phyloP scores from a whole-genome alignment of 2,797 vertebrate genomes.

The Helostoma temminkii region DNA sequence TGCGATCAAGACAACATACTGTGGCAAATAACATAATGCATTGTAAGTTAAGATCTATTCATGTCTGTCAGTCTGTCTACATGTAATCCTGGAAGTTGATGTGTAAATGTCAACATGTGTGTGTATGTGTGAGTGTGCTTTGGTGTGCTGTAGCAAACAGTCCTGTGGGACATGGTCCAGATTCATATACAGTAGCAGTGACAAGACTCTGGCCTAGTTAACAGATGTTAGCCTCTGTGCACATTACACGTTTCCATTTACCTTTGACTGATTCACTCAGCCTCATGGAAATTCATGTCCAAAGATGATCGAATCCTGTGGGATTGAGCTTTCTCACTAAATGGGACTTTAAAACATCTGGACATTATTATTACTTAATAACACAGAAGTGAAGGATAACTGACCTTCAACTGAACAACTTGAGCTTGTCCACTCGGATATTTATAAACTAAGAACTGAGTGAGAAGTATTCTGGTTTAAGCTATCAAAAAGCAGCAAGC shows the following conservation, averaged over 20 bases:
- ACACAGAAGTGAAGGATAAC: neutral
- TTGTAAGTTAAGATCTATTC: neutral
- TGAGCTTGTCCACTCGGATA: neutral
- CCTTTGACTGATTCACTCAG: slow-evolving; percentile 24
- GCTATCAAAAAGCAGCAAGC: neutral
- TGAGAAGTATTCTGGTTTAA: neutral
- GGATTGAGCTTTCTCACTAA: neutral
- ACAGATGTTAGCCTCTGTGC: slow-evolving; percentile 60
- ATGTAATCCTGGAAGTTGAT: slow-evolving; percentile 12
- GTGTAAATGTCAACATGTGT: slow-evolving; percentile 16
- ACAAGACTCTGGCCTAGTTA: slow-evolving; percentile 69
- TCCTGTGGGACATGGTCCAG: slow-evolving; percentile 75
- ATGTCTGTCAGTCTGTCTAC: slow-evolving; percentile 8
- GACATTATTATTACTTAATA: neutral
- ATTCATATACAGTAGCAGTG: slow-evolving; percentile 69
- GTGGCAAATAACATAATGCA: neutral
- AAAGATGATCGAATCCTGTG: neutral
- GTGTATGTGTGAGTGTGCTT: slow-evolving; percentile 18
- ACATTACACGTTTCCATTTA: slow-evolving; percentile 28
- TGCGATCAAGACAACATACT: neutral
- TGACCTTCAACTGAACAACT: neutral
- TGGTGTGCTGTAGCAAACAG: slow-evolving; percentile 24
- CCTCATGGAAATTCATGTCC: slow-evolving; percentile 10
- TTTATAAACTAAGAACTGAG: neutral
- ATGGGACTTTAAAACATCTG: neutral